Evolutionary conservation across 2,888 invertebrate genomes (phyloP), one percentile per base, ranked within the genome.

Genomic region (Rhabditophanes sp.): DNA sequence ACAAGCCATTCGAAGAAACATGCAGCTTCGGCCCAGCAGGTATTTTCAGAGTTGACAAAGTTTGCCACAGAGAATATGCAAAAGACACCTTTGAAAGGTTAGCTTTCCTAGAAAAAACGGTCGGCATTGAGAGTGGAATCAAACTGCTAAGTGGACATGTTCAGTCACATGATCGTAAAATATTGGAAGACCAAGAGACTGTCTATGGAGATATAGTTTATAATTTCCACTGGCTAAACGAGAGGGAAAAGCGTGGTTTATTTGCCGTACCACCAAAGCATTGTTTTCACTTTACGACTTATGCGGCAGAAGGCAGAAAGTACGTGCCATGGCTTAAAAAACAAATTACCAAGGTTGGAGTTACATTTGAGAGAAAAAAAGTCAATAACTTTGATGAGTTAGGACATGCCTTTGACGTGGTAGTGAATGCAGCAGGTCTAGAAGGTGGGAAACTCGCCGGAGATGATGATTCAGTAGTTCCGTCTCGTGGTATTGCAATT

Each of bases 321-420:
- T 60, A 59, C 25, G 55, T 61, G 15, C 58, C 61, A 8, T 71
- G 47, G 56, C 60, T 48, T 11, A 42, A 32, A 20, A 33, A 42
- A 30, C 42, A 40, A 25, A 28, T 40, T 17, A n/a, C n/a, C n/a
- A n/a, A n/a, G n/a, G n/a, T n/a, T n/a, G n/a, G n/a, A n/a, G n/a
- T n/a, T n/a, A n/a, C n/a, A n/a, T n/a, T n/a, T n/a, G n/a, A n/a
- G n/a, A n/a, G n/a, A n/a, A n/a, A n/a, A n/a, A n/a, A n/a, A n/a
- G n/a, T n/a, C n/a, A n/a, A n/a, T n/a, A n/a, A n/a, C n/a, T n/a
- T n/a, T n/a, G n/a, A n/a, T n/a, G n/a, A n/a, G n/a, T n/a, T n/a
- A n/a, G n/a, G n/a, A n/a, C n/a, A n/a, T n/a, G n/a, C n/a, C 25
- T 30, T 30, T 30, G 30, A 30, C 25, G 15, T 16, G 29, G 30